A percentile compares a stretch with the other conserved stretches of the same genome.
Conservation (phyloP, 2,113 vertebrate species). For the Sinocyclocheilus anophthalmus region DNA sequence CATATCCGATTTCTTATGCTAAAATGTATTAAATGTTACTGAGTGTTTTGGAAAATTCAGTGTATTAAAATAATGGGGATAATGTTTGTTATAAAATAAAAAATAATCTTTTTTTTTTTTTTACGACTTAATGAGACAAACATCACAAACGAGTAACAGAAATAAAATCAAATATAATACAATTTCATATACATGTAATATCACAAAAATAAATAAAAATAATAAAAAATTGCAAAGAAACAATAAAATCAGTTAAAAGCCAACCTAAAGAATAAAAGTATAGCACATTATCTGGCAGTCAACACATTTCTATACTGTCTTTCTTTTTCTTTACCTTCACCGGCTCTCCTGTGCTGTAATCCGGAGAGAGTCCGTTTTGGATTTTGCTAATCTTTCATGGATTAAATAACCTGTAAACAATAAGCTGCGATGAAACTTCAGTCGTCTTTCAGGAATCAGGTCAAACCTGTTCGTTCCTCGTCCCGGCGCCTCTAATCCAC, state of each 20-base stretch:
- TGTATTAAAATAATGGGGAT: no score
- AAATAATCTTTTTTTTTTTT: no score
- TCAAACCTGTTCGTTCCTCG: conserved; percentile 22
- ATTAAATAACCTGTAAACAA: conserved; percentile 24
- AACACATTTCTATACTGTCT: neutral
- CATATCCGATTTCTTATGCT: no score
- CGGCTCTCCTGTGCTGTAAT: conserved; percentile 34
- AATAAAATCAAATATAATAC: no score
- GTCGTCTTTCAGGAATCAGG: conserved; percentile 30
- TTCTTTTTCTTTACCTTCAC: neutral
- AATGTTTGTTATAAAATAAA: no score
- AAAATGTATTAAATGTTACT: no score
- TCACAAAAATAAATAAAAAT: no score
- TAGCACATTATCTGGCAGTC: neutral
- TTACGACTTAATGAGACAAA: no score
- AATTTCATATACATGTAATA: no score
- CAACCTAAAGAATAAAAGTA: neutral
- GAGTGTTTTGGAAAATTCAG: no score
- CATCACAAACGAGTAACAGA: no score
- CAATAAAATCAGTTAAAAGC: no score
- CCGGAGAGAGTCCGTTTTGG: conserved; percentile 44
- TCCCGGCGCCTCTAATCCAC: conserved; percentile 16
- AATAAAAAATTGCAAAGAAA: neutral
- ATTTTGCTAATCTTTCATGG: conserved; percentile 62
- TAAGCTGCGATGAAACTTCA: neutral